phyloP scores from a whole-genome alignment of 2,888 invertebrate genomes.

The Silvanus unidentatus region DNA sequence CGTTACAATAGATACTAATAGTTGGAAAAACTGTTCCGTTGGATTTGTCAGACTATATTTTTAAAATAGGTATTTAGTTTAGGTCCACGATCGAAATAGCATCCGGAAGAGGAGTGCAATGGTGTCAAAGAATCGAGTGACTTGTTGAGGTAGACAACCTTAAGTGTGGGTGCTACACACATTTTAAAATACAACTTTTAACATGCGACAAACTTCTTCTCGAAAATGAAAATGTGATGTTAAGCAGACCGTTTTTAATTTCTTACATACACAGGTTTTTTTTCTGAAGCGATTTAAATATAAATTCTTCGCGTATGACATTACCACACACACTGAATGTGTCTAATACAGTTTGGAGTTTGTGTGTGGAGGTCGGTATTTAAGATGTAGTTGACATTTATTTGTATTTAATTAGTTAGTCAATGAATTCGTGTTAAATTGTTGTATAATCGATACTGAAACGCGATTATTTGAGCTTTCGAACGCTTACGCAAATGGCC shows the following conservation, averaged over 20 bases:
- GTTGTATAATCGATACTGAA: slow-evolving; percentile 11
- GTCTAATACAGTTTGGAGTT: no score
- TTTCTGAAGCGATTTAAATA: no score
- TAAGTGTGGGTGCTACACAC: slow-evolving; percentile 23
- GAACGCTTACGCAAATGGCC: slow-evolving; percentile 10
- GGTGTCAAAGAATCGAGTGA: slow-evolving; percentile 35
- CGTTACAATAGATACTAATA: no score
- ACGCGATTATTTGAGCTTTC: slow-evolving; percentile 12
- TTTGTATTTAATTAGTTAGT: background rate
- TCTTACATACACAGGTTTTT: slow-evolving; percentile 4
- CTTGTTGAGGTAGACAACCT: slow-evolving; percentile 33
- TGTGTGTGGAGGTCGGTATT: no score
- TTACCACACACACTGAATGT: no score
- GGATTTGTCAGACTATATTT: no score
- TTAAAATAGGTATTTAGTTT: background rate
- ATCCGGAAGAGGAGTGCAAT: slow-evolving; percentile 38
- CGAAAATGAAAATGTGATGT: slow-evolving; percentile 10
- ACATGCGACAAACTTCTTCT: slow-evolving; percentile 11
- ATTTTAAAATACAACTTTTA: slow-evolving; percentile 4
- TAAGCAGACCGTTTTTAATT: slow-evolving; percentile 15
- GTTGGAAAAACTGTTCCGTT: no score
- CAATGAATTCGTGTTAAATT: slow-evolving; percentile 3
- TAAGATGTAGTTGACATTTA: slow-evolving; percentile 1
- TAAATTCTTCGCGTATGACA: no score
- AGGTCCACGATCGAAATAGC: slow-evolving; percentile 36